Evolutionary conservation across 2,797 vertebrate genomes (phyloP).

Genomic region (Sylvilagus floridanus): DNA sequence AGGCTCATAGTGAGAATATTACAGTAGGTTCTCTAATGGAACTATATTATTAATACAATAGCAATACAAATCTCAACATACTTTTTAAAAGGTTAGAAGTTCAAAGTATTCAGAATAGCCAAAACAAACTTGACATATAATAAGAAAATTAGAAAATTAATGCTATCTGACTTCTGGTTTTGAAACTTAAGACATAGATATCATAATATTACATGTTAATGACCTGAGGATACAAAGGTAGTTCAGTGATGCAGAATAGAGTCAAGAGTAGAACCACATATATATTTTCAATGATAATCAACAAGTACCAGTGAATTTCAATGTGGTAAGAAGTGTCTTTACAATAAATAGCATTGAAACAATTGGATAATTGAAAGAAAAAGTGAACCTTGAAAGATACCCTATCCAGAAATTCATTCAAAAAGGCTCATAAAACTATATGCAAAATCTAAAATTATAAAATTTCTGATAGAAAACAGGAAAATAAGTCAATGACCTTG

Average conservation of each 20-base stretch:
- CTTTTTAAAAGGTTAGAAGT: neutral
- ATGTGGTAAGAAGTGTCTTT: neutral
- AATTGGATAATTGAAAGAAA: neutral
- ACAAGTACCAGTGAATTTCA: neutral
- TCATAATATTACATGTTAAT: neutral
- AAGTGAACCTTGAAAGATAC: neutral
- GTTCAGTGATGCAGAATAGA: neutral
- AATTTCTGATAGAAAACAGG: neutral
- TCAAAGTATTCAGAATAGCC: neutral
- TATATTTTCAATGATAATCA: neutral
- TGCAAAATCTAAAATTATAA: constrained; percentile 4
- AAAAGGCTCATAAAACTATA: neutral
- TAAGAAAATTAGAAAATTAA: neutral
- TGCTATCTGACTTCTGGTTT: neutral
- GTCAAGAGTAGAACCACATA: too few relatives aligned
- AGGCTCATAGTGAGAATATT: neutral
- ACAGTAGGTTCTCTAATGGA: neutral
- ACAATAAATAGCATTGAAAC: neutral
- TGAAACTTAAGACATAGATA: neutral
- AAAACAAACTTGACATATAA: neutral
- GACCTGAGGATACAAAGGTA: neutral
- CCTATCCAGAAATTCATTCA: neutral
- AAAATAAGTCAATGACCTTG: neutral
- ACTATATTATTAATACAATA: neutral
- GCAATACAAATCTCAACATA: neutral